Conservation (phyloP, 2,113 vertebrate genomes). For the Sciurus niger region DNA sequence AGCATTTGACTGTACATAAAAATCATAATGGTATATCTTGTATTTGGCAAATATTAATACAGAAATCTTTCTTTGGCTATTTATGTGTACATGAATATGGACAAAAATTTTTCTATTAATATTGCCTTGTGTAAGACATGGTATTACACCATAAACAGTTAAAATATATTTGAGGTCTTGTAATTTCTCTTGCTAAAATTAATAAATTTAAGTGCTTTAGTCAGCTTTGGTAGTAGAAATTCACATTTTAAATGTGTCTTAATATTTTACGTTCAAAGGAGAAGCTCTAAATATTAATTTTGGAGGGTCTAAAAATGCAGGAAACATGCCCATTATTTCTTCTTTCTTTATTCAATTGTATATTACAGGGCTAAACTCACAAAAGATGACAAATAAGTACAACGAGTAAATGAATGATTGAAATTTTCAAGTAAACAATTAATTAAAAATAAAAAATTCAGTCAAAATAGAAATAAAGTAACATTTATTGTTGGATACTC, state of each 20-base stretch:
- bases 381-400: constrained; percentile 57
- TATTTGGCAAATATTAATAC: neutral
- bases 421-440: constrained; percentile 33
- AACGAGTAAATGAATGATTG: constrained; percentile 22
- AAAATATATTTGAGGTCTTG: neutral
- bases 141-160: neutral
- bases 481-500: neutral
- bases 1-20: constrained; percentile 57
- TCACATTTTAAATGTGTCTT: neutral
- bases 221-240: constrained; percentile 54
- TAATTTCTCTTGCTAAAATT: neutral
- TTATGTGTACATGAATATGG: neutral
- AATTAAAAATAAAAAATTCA: constrained; percentile 33
- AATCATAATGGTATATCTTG: constrained; percentile 28
- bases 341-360: constrained; percentile 15
- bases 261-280: constrained; percentile 28
- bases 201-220: neutral
- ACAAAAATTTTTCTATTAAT: constrained; percentile 47
- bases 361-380: neutral
- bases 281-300: constrained; percentile 51
- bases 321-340: neutral
- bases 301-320: constrained; percentile 32
- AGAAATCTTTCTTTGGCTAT: constrained; percentile 46
- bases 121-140: constrained; percentile 22
- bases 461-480: constrained; percentile 39